Base-by-base conservation (phyloP, 2,113 vertebrate species). In the Tragulus kanchil region DNA sequence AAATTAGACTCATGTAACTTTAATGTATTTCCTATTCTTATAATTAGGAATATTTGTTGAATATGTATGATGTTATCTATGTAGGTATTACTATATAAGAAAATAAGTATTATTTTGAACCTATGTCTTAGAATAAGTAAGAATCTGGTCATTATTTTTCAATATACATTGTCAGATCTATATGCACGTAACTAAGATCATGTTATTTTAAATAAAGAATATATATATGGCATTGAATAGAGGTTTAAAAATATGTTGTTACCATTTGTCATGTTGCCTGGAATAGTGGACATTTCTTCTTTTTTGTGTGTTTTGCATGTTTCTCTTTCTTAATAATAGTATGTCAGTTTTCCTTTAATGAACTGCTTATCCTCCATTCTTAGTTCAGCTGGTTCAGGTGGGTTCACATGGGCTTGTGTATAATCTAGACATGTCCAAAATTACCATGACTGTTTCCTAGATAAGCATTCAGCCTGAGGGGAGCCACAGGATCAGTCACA, bases 21-120 rank as follows among this genome's bases (percentile, higher is more conserved):
- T 85, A 71, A 58, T 59, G 6, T 93, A 54, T 81, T 95, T 15
- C 25, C 73, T 94, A n/a, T 48, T 89, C 8, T 28, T 82, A 12
- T n/a, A 64, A 77, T 31, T 95, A 42, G 17, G 89, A 88, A 42
- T 77, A 26, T 78, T 59, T 92, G 42, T 81, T 69, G 78, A 86
- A 56, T 93, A 61, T 82, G 21, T 84, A 45, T 85, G 62, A 25
- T 89, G 10, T 85, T 82, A 56, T 71, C 71, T 75, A 15, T 50
- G 16, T 84, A 85, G 31, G 45, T 16, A 26, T 82, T 97, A 31
- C 73, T 85, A 6, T 3, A 19, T 90, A n/a, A 48, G 9, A 36
- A 36, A 36, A 36, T 88, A 90, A 88, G 21, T 92, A 17, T 62
- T 87, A 81, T 79, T 94, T 93, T 94, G 69, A 78, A 84, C 16